Evolutionary conservation across 2,797 vertebrate genomes (phyloP).

Genomic region (Hybognathus amarus): DNA sequence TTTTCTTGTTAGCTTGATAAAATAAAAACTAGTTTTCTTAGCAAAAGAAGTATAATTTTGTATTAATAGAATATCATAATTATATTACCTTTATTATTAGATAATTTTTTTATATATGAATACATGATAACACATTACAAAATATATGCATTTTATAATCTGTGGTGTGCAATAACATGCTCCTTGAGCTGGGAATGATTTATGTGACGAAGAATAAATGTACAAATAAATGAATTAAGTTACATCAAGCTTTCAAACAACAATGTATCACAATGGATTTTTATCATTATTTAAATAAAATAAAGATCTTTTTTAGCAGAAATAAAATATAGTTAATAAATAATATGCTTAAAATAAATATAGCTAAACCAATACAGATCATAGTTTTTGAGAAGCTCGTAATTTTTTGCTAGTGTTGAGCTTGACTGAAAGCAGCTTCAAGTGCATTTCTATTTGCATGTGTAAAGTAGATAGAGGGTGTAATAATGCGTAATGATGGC

Average conservation of each 20-base stretch:
- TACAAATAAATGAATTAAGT: too few relatives aligned
- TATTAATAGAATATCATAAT: neutral
- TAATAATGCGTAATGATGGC: constrained; percentile 19
- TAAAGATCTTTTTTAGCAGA: neutral
- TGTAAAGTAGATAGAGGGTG: constrained; percentile 11
- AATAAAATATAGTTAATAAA: neutral
- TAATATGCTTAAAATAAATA: neutral
- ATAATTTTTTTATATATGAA: neutral
- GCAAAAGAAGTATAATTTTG: too few relatives aligned
- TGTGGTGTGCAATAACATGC: neutral
- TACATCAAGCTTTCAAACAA: too few relatives aligned
- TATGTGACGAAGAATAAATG: too few relatives aligned
- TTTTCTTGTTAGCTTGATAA: neutral
- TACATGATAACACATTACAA: too few relatives aligned
- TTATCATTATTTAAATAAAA: neutral
- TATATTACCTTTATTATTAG: neutral
- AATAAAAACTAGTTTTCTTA: too few relatives aligned
- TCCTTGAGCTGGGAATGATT: too few relatives aligned
- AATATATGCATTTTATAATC: too few relatives aligned
- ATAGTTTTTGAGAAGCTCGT: neutral
- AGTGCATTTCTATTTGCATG: neutral
- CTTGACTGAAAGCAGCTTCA: neutral
- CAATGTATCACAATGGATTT: neutral
- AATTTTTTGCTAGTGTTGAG: neutral
- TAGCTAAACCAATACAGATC: neutral